Evolutionary conservation across 2,888 invertebrate species (phyloP).

Genomic region (Neoitamus cyanurus): DNA sequence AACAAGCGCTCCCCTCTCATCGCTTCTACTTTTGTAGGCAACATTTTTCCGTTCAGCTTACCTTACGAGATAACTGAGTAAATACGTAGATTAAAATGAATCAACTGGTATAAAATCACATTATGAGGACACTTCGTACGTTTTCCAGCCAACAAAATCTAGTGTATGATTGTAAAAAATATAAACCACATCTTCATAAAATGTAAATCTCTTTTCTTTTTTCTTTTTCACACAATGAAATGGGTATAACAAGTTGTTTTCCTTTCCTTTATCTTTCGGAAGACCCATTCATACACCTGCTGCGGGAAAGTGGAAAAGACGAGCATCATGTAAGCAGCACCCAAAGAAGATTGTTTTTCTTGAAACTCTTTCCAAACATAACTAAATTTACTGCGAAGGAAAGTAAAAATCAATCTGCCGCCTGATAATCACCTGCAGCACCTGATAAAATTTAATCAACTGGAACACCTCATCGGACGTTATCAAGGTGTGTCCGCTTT

Average conservation of each 20-base stretch:
- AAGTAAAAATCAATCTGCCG: not conserved
- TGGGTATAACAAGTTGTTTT: not conserved
- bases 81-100: too few species aligned
- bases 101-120: too few species aligned
- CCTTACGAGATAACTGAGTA: too few species aligned
- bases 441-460: conserved; percentile 32
- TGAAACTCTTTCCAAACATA: not conserved
- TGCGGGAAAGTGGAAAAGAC: not conserved
- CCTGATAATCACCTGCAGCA: conserved; percentile 4
- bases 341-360: not conserved
- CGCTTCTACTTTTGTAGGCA: too few species aligned
- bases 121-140: too few species aligned
- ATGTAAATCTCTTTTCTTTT: not conserved
- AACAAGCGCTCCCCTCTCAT: too few species aligned
- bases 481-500: not conserved
- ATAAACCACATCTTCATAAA: too few species aligned
- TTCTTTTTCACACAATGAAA: not conserved
- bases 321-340: not conserved
- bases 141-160: too few species aligned
- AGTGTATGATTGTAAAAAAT: too few species aligned
- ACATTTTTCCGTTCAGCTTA: too few species aligned
- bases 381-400: not conserved
- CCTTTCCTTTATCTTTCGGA: not conserved
- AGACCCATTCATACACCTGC: not conserved
- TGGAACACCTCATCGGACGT: conserved; percentile 11